Base-by-base conservation (phyloP, 2,113 vertebrate genomes). In the Hypocryptadius cinnamomeus region DNA sequence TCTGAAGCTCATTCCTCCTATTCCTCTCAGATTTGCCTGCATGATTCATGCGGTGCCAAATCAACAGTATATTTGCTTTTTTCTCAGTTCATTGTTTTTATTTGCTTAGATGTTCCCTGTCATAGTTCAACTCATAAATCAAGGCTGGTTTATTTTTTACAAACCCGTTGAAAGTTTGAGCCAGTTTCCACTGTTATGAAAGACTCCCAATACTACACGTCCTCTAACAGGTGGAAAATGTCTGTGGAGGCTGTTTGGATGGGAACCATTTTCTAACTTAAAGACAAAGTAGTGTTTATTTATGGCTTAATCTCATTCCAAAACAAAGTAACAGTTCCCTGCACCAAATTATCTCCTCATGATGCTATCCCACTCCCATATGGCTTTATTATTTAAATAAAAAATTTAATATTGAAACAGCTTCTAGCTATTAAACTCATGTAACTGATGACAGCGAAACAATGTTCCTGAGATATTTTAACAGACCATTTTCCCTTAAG, bases 71-170 rank as follows among this genome's bases (percentile, higher is more conserved):
- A 95, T 96, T 96, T 96, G 65, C 77, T 96, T 95, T 95, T 93
- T 89, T 74, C 93, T 87, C 80, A 93, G 88, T 71, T 95, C 95
- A 80, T 91, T 95, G 94, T 96, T 97, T 96, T 93, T 96, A 97
- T 97, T 98, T 95, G 96, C 95, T 97, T 97, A 92, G 81, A 96
- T 97, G 93, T 90, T 97, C 89, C 87, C 93, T 93, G 80, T 95
- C 94, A 51, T 95, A 87, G 72, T 89, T 90, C 94, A 96, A 97
- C 90, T 94, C 91, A 96, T 94, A 97, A 94, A 97, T 94, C 90
- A 95, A 79, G 10, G 31, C 63, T 88, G 87, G 96, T 95, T 96
- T 97, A 94, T 96, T 97, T 97, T 97, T 97, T 95, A 96, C 81
- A 87, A 93, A 92, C 80, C 85, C 53, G 86, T 71, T 94, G 89